phyloP scores from a whole-genome alignment of 2,888 invertebrate species.

The Noctuana brunneofusca region DNA sequence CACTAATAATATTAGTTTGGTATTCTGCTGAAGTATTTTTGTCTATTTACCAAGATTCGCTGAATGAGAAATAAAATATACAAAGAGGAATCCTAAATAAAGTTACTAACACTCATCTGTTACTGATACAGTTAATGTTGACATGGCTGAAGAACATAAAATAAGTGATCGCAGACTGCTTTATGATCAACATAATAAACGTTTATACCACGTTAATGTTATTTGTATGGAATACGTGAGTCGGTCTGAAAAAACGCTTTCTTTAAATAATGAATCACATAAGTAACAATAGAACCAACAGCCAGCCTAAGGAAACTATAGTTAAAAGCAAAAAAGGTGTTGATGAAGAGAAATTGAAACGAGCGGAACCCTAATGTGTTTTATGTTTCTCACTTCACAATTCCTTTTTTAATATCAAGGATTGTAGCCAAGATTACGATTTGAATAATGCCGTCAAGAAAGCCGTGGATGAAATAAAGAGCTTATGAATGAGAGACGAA shows the following conservation, averaged over 20 bases:
- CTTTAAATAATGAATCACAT: conserved; percentile 5
- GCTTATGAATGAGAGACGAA: conserved; percentile 46
- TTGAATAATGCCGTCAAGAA: conserved; percentile 54
- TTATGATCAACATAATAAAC: background rate
- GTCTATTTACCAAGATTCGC: no score
- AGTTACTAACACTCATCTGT: no score
- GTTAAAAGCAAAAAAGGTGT: conserved; percentile 9
- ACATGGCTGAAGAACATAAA: no score
- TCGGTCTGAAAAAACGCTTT: background rate
- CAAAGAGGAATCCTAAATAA: no score
- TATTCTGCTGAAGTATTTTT: background rate
- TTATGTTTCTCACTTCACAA: conserved; percentile 38
- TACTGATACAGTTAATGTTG: no score
- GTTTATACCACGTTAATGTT: background rate
- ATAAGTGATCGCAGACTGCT: background rate
- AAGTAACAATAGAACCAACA: conserved; percentile 7
- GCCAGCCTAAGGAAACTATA: background rate
- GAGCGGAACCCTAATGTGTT: conserved; percentile 30
- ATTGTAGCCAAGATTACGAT: conserved; percentile 47
- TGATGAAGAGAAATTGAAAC: conserved; percentile 22
- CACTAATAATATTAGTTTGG: background rate
- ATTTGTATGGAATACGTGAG: background rate
- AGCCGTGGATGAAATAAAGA: conserved; percentile 50
- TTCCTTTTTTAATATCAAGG: conserved; percentile 50
- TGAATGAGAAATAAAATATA: no score